Evolutionary conservation across 1,140 invertebrate genomes (phyloP).

Genomic region (Drosophila littoralis): DNA sequence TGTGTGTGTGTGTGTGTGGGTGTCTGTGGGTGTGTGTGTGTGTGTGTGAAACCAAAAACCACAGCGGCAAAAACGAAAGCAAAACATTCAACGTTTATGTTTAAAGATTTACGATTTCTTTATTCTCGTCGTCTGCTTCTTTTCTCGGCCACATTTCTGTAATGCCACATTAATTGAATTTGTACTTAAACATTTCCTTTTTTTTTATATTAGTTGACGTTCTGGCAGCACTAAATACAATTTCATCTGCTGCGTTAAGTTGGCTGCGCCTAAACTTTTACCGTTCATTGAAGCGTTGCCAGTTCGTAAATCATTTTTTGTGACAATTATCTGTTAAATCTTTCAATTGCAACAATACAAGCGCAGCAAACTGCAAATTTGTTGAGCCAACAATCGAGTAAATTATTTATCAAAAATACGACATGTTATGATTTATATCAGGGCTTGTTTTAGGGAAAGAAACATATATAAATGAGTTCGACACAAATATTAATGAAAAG

Average conservation of each 20-base stretch:
- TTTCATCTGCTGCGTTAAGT: background rate
- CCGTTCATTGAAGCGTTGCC: conserved; percentile 2
- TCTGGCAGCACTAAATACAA: background rate
- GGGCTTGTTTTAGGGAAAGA: no score
- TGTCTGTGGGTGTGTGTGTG: background rate
- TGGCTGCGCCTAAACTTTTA: background rate
- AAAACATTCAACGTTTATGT: conserved; percentile 14
- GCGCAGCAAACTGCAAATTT: no score
- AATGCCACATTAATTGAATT: conserved; percentile 18
- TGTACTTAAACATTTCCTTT: conserved; percentile 2
- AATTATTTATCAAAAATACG: no score
- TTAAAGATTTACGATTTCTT: conserved; percentile 24
- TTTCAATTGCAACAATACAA: no score
- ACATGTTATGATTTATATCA: no score
- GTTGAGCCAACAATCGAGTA: no score
- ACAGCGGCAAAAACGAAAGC: conserved; percentile 15
- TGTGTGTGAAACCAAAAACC: conserved; percentile 27
- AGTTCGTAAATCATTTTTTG: background rate
- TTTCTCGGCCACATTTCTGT: background rate
- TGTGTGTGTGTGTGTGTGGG: background rate
- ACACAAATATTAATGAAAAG: no score
- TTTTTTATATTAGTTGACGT: background rate
- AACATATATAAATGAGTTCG: no score
- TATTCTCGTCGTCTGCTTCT: background rate
- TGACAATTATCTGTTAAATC: no score